Base-by-base conservation (phyloP, 2,113 vertebrate species). In the Megaptera novaeangliae region DNA sequence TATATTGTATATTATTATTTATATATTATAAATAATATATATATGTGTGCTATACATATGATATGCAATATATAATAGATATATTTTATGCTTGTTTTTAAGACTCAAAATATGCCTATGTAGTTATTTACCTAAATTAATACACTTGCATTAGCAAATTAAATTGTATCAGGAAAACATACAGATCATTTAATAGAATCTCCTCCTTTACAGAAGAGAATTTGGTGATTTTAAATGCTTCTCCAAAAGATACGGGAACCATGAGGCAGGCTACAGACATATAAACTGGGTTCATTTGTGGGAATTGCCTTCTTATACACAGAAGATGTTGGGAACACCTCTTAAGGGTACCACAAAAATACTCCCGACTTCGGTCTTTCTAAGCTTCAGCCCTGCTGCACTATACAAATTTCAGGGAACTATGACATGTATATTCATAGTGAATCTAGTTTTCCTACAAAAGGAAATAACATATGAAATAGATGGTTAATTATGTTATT, bases 41-140 rank as follows among this genome's bases (percentile, higher is more conserved):
- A 27, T 29, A 3, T 44, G 2, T 8, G n/a, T 17, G 25, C 55
- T 57, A 36, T n/a, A 39, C 8, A 44, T 21, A 57, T 61, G 71
- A 88, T 13, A 12, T 5, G 93, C 27, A 91, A 52, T 1, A 44
- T 0, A 2, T 71, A 88, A 49, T 3, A 10, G 86, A 59, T 59
- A 41, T 5, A 95, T 14, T 31, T 31, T 1, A 63, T 5, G 12
- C 34, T 95, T 95, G 2, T 63, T 63, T 36, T 34, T 80, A 72
- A 75, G 57, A 39, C 59, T 97, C 5, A 91, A 93, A 95, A 94
- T 4, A 78, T 55, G 61, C 59, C 71, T 95, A 61, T 64, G 39
- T 52, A 59, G 31, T 74, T 49, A 95, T 96, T 57, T 49, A 96
- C 97, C 97, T 98, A 92, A 72, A 74, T 68, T 68, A 74, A 71